These are phyloP conservation scores for Dichetophora obliterata DNA, from an alignment of 2,888 invertebrate genomes.

Conservation along the genomic window DNA sequence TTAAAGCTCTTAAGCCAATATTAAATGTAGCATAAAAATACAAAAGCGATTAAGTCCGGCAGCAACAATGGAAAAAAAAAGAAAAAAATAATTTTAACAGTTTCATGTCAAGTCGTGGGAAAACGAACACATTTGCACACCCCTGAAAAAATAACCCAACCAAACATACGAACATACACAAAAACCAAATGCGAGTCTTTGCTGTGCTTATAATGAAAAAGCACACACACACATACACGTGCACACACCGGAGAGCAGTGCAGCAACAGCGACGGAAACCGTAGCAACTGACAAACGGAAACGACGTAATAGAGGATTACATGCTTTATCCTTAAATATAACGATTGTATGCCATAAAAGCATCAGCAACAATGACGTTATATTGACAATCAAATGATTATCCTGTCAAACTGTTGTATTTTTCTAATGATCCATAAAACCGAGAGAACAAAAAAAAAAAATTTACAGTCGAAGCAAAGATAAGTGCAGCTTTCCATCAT, in stretches of 20 bases:
- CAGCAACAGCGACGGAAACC: neutral
- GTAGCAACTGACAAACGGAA: slow-evolving; percentile 55
- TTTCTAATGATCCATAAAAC: slow-evolving; percentile 49
- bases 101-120: slow-evolving; percentile 56
- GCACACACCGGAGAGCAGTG: neutral
- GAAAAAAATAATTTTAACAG: neutral
- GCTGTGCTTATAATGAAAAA: neutral
- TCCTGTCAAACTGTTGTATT: slow-evolving; percentile 50
- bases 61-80: slow-evolving; percentile 27
- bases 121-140: slow-evolving; percentile 60
- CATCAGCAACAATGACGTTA: slow-evolving; percentile 49
- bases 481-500: neutral
- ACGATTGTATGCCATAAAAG: slow-evolving; percentile 37
- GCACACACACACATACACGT: neutral
- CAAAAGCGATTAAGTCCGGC: slow-evolving; percentile 59
- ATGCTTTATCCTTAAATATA: slow-evolving; percentile 62
- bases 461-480: no score
- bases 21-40: slow-evolving; percentile 69
- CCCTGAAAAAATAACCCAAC: neutral
- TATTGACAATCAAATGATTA: slow-evolving; percentile 65
- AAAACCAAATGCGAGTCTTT: neutral
- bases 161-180: neutral
- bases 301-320: slow-evolving; percentile 66
- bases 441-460: slow-evolving; percentile 21
- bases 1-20: slow-evolving; percentile 69